Conservation (phyloP, 2,113 vertebrate species). For the Chlorodrepanis virens region DNA sequence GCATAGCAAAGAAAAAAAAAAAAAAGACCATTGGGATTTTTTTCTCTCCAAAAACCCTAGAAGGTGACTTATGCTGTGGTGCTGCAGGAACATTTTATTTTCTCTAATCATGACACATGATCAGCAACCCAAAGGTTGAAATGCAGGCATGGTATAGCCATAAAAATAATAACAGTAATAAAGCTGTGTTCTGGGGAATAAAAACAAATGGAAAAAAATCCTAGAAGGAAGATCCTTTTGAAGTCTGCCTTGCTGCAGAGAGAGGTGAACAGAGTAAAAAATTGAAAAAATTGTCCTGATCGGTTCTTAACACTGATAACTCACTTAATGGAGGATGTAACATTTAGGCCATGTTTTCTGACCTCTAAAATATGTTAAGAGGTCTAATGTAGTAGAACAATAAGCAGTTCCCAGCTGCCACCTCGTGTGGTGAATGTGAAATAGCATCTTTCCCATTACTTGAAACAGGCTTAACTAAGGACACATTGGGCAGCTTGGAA, state of each 20-base stretch:
- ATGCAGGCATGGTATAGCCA: not conserved
- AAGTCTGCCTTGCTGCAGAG: not conserved
- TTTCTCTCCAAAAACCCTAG: not conserved
- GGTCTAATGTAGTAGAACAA: not conserved
- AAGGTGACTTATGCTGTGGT: not conserved
- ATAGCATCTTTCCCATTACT: not conserved
- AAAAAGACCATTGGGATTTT: not conserved
- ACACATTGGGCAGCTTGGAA: not conserved
- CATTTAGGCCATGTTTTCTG: not conserved
- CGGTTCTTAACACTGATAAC: not conserved
- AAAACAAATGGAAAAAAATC: not conserved
- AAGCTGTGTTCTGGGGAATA: not conserved
- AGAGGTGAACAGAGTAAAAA: not conserved
- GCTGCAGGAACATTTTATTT: not conserved
- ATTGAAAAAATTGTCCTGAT: not conserved
- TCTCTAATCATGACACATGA: not conserved
- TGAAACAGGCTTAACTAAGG: not conserved
- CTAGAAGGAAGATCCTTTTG: not conserved
- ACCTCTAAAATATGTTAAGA: not conserved
- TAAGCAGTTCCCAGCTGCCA: not conserved
- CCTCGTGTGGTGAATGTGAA: not conserved
- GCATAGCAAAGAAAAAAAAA: not conserved
- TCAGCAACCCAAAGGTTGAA: not conserved
- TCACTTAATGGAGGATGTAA: not conserved
- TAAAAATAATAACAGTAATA: not conserved